Evolutionary conservation across 2,113 vertebrate genomes (phyloP).

Genomic region (Heterotis niloticus): DNA sequence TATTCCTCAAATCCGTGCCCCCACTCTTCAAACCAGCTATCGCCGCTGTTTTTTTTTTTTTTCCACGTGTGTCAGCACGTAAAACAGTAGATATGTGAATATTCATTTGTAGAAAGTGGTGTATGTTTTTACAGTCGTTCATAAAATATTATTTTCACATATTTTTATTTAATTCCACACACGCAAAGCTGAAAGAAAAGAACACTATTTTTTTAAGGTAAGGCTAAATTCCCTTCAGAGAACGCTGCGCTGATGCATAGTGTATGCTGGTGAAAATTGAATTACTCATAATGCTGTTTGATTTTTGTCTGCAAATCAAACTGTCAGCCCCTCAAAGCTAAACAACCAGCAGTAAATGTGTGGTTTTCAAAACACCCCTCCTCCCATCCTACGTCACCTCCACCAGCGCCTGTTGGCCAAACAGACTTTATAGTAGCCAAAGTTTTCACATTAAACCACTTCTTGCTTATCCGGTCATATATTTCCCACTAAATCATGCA

Average conservation of each 20-base stretch:
- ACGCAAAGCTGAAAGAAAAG: too few species aligned
- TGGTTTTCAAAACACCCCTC: slow-evolving; percentile 24
- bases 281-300: not conserved
- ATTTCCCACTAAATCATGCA: slow-evolving; percentile 37
- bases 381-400: not conserved
- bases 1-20: too few species aligned
- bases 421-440: slow-evolving; percentile 20
- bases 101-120: not conserved
- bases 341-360: not conserved
- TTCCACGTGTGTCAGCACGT: too few species aligned
- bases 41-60: too few species aligned
- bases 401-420: not conserved
- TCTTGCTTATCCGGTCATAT: slow-evolving; percentile 34
- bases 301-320: slow-evolving; percentile 19
- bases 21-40: too few species aligned
- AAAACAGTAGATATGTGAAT: not conserved
- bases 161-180: too few species aligned
- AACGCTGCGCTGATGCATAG: too few species aligned
- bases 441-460: slow-evolving; percentile 22
- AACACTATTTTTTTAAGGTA: too few species aligned
- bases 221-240: not conserved
- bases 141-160: not conserved
- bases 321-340: slow-evolving; percentile 19
- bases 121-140: not conserved
- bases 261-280: not conserved